Conservation (phyloP, 2,797 vertebrate genomes). For the Peromyscus eremicus region DNA sequence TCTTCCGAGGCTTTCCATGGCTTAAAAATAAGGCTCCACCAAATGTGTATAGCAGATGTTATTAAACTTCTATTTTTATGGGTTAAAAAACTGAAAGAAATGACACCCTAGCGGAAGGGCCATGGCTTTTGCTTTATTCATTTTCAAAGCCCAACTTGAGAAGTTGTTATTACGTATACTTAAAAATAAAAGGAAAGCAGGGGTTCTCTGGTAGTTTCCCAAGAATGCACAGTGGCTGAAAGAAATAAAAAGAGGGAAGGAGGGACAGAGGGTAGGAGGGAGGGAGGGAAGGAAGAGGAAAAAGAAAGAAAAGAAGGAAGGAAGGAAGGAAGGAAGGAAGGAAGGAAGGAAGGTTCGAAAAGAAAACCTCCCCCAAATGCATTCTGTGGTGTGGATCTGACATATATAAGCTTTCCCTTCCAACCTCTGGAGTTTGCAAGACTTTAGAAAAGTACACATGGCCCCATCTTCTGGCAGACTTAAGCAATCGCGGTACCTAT, state of each 20-base stretch:
- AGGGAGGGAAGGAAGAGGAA: neutral
- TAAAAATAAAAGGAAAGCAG: neutral
- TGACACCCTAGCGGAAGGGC: neutral
- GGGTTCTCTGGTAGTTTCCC: neutral
- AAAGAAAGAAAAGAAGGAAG: neutral
- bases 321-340: accelerated
- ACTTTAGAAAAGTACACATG: conserved; percentile 61
- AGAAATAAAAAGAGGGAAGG: neutral
- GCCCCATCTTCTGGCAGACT: conserved; percentile 87
- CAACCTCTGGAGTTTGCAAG: neutral
- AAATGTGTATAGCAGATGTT: neutral
- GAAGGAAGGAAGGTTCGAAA: neutral
- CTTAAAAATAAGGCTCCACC: conserved; percentile 19
- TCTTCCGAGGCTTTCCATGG: neutral
- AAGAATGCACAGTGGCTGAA: neutral
- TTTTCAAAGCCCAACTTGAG: conserved; percentile 57
- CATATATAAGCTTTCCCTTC: neutral
- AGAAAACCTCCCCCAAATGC: neutral
- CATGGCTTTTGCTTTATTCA: neutral
- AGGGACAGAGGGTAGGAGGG: too few relatives aligned
- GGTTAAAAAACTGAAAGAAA: neutral
- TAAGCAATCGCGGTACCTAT: conserved; percentile 55
- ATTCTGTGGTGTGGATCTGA: neutral
- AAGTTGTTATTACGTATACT: neutral
- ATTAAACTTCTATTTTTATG: conserved; percentile 32